Evolutionary conservation across 2,888 invertebrate genomes (phyloP).

Genomic region (Chrysotoxum bicinctum): DNA sequence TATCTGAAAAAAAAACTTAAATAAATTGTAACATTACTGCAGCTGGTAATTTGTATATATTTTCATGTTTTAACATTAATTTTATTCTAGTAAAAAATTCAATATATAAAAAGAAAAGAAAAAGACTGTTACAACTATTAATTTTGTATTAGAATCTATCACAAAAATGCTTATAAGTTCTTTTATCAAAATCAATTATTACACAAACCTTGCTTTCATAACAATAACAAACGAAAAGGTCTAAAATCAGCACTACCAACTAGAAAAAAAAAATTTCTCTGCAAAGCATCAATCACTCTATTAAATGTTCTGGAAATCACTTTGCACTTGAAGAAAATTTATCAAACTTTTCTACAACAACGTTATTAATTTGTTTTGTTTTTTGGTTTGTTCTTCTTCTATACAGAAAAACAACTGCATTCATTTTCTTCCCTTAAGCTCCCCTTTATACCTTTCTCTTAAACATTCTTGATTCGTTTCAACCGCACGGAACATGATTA

Average conservation of each 20-base stretch:
- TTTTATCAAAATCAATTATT: no score
- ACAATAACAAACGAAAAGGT: neutral
- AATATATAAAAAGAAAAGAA: no score
- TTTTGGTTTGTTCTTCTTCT: neutral
- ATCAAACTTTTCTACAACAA: constrained; percentile 6
- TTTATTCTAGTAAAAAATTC: no score
- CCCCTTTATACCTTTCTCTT: neutral
- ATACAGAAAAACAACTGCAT: neutral
- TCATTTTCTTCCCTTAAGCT: neutral
- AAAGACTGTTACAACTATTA: no score
- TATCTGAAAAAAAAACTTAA: no score
- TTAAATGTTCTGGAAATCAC: constrained; percentile 18
- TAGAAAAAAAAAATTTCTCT: neutral
- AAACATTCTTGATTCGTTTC: constrained; percentile 22
- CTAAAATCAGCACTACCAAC: neutral
- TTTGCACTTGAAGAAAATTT: constrained; percentile 19
- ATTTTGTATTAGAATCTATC: no score
- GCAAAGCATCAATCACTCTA: constrained; percentile 1
- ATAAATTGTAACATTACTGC: no score
- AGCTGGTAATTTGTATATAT: no score
- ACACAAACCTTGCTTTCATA: neutral
- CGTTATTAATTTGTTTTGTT: constrained; percentile 21
- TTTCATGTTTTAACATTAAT: no score
- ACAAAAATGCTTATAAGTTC: no score
- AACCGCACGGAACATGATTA: constrained; percentile 67